A percentile compares a stretch with the other conserved stretches of the same genome.
Conservation (phyloP, 1,140 invertebrate species). For the Drosophila pallidifrons region DNA sequence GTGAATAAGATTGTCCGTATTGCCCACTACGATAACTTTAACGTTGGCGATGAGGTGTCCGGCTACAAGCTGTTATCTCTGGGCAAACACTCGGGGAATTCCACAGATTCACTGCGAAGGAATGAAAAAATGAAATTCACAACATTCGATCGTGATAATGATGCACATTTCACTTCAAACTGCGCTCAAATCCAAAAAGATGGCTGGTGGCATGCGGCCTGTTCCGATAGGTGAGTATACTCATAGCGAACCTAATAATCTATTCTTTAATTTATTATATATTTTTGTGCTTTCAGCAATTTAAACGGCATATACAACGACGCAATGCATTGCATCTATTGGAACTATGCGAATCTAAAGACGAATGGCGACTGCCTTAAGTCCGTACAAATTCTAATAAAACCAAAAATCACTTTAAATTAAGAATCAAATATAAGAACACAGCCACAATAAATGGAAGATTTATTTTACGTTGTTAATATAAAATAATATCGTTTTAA, state of each 20-base stretch:
- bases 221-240: constrained; percentile 6
- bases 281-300: not conserved
- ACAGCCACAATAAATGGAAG: no score
- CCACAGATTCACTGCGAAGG: not conserved
- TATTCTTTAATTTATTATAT: not conserved
- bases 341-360: not conserved
- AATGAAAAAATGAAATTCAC: constrained; percentile 3
- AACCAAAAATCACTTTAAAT: not conserved
- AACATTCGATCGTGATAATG: constrained; percentile 14
- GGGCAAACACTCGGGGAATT: not conserved
- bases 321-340: not conserved
- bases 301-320: constrained; percentile 20
- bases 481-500: no score
- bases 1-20: not conserved
- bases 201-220: constrained; percentile 14
- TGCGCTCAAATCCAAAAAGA: not conserved
- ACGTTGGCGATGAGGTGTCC: not conserved
- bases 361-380: constrained; percentile 4
- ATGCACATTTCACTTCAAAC: not conserved
- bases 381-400: not conserved
- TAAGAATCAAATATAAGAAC: not conserved
- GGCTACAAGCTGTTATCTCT: not conserved
- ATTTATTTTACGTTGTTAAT: no score
- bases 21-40: constrained; percentile 26
- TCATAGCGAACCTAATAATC: not conserved